phyloP scores from a whole-genome alignment of 1,140 invertebrate species.

The Bombus waltoni region DNA sequence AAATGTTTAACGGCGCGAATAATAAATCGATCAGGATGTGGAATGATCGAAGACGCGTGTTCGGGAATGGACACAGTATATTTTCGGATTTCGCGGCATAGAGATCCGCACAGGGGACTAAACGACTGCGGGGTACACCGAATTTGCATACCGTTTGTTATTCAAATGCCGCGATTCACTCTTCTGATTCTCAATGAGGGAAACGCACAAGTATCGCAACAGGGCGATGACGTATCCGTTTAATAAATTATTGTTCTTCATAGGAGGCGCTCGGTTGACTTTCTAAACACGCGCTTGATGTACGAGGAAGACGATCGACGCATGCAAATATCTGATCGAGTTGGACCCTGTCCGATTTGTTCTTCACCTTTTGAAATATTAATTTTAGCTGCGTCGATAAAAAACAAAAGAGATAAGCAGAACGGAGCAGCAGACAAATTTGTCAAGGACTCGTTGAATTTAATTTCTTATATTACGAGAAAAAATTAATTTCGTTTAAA shows the following conservation, averaged over 20 bases:
- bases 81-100: constrained; percentile 44
- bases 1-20: neutral
- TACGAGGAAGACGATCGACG: constrained; percentile 63
- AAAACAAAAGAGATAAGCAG: neutral
- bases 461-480: too few relatives aligned
- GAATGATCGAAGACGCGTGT: neutral
- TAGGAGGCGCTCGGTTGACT: constrained; percentile 61
- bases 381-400: neutral
- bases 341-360: neutral
- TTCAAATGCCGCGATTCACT: constrained; percentile 79
- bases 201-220: constrained; percentile 73
- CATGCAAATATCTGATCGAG: constrained; percentile 25
- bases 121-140: constrained; percentile 59
- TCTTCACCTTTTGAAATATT: neutral
- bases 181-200: constrained; percentile 75
- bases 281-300: constrained; percentile 73
- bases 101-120: constrained; percentile 36
- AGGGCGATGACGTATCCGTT: constrained; percentile 73
- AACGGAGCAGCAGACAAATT: neutral
- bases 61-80: constrained; percentile 17
- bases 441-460: neutral
- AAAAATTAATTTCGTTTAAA: neutral
- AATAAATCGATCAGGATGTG: neutral
- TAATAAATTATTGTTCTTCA: constrained; percentile 78
- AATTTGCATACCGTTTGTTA: constrained; percentile 82